Base-by-base conservation (phyloP, 2,113 vertebrate genomes). In the Protomyctophum bolini region DNA sequence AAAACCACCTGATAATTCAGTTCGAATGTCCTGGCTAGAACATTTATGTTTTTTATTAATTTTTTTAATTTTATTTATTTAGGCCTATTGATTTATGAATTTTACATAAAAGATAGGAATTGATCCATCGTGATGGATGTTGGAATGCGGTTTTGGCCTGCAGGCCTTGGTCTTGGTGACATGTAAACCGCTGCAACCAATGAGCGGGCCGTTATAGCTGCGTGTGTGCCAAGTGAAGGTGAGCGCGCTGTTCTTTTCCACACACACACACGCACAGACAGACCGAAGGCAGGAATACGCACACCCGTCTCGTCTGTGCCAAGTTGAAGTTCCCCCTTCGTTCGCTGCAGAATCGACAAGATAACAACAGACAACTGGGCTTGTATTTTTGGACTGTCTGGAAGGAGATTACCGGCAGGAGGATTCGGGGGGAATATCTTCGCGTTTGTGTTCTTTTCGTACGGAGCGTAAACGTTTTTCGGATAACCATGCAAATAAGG, bases 181-280 rank as follows among this genome's bases (percentile, higher is more conserved):
- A 88, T 86, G 88, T 58, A 14, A 10, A 4, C 48, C 5, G 49
- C 56, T 0, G 59, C 74, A 92, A 82, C 95, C 95, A 95, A 95
- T 95, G 87, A 84, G 88, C 73, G 72, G 73, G 58, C 72, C 4
- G 67, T 14, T 50, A 21, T 21, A 56, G 47, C 28, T 11, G 55
- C 70, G 58, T 60, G 66, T 28, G 78, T 77, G 77, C 41, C 84
- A 75, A 74, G 73, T 70, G 79, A 82, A 85, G 81, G 66, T 75
- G 33, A 66, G 71, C 63, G 61, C 56, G 33, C 33, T 1, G 68
- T 56, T 29, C 10, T 3, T 58, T 41, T 41, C 47, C 79, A 66
- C 80, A 68, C 75, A 41, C 76, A 76, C 72, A 75, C 58, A 73
- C 61, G 66, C 63, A 55, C 72, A 45, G 28, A 63, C 69, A 63